Percentiles rank a stretch among this genome's conserved stretches.
phyloP scores from a whole-genome alignment of 1,140 invertebrate species.

The Stegodyphus mimosarum region DNA sequence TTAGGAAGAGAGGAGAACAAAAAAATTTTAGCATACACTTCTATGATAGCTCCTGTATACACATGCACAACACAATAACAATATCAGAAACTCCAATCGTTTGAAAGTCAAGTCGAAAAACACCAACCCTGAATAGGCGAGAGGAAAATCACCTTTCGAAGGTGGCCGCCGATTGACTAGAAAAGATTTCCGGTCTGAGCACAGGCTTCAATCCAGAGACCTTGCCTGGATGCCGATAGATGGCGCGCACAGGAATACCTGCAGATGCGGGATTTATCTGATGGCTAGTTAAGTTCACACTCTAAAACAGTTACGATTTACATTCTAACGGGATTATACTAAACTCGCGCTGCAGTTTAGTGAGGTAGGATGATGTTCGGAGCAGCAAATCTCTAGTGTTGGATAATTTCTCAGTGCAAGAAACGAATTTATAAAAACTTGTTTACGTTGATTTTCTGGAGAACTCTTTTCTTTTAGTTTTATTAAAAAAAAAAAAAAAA shows the following conservation, averaged over 20 bases:
- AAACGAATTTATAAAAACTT: too few relatives aligned
- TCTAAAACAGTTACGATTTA: too few relatives aligned
- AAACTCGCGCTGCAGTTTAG: too few relatives aligned
- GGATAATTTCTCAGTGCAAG: too few relatives aligned
- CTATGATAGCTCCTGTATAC: background rate
- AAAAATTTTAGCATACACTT: background rate
- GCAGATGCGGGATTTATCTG: slow-evolving; percentile 23
- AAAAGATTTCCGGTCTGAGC: background rate
- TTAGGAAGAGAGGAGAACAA: background rate
- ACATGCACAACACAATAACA: background rate
- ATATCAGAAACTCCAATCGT: background rate
- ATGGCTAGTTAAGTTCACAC: background rate
- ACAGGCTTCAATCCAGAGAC: background rate
- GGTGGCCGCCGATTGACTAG: slow-evolving; percentile 7
- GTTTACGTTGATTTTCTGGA: too few relatives aligned
- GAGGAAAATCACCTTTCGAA: background rate
- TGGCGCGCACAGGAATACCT: slow-evolving; percentile 32
- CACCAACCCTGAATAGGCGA: background rate
- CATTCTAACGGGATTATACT: too few relatives aligned
- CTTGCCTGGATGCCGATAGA: slow-evolving; percentile 31
- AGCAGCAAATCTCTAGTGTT: too few relatives aligned
- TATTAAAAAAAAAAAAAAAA: too few relatives aligned
- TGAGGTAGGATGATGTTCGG: too few relatives aligned
- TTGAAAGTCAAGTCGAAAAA: background rate
- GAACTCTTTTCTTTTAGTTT: too few relatives aligned